phyloP scores from a whole-genome alignment of 1,140 invertebrate species.

The Drosophila takahashii region DNA sequence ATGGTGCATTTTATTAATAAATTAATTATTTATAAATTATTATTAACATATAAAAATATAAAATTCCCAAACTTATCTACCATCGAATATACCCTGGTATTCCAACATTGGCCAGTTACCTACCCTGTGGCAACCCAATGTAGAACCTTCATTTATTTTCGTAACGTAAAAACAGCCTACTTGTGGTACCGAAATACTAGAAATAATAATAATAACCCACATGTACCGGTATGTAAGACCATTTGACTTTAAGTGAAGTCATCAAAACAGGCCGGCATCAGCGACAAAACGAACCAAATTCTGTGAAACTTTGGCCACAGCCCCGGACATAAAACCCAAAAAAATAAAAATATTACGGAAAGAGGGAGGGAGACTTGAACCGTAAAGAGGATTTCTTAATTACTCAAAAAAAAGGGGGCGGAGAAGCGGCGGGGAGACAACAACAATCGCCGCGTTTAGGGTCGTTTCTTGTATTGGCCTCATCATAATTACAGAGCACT shows the following conservation, averaged over 20 bases:
- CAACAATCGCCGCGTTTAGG: constrained; percentile 64
- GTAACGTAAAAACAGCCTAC: constrained; percentile 41
- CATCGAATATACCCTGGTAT: not conserved
- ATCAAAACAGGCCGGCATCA: constrained; percentile 66
- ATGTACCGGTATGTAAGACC: constrained; percentile 61
- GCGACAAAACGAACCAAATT: constrained; percentile 60
- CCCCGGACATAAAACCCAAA: constrained; percentile 68
- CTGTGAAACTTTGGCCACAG: constrained; percentile 74
- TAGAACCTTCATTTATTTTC: constrained; percentile 36
- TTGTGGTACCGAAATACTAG: constrained; percentile 60
- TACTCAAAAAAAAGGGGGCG: constrained; percentile 55
- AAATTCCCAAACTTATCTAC: not conserved
- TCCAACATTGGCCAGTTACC: not conserved
- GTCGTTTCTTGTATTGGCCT: constrained; percentile 80
- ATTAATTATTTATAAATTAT: too few relatives aligned
- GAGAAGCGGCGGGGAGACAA: constrained; percentile 35
- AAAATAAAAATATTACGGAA: constrained; percentile 25
- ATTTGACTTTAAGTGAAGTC: constrained; percentile 80
- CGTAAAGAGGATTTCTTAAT: constrained; percentile 81
- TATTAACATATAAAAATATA: too few relatives aligned
- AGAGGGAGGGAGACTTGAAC: constrained; percentile 24
- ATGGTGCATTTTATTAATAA: too few relatives aligned
- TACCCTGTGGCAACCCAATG: not conserved
- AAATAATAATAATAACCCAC: constrained; percentile 73
- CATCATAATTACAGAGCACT: constrained; percentile 79